Conservation (phyloP, 2,797 vertebrate species). For the Artibeus jamaicensis region DNA sequence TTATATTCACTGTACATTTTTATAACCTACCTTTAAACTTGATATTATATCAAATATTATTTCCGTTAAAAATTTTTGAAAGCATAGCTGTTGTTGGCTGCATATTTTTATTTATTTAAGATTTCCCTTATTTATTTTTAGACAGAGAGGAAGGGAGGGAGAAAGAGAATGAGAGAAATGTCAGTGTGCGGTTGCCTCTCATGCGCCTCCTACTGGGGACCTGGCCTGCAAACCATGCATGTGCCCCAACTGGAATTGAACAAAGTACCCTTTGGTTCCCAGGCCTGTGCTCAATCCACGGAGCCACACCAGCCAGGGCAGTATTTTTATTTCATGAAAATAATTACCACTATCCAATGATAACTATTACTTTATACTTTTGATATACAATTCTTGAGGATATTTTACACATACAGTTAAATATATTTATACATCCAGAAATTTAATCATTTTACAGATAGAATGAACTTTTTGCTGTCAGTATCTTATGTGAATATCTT, state of each 20-base stretch:
- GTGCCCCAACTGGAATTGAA: too few relatives aligned
- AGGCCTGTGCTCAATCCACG: too few relatives aligned
- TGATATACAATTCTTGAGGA: background rate
- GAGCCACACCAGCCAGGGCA: too few relatives aligned
- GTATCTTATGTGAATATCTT: background rate
- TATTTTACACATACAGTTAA: constrained; percentile 11
- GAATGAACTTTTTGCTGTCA: background rate
- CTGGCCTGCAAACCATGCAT: too few relatives aligned
- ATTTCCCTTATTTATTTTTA: too few relatives aligned
- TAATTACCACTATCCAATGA: background rate
- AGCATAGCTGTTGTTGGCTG: background rate
- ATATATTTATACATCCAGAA: background rate
- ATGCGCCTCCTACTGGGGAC: too few relatives aligned
- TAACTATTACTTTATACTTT: constrained; percentile 10
- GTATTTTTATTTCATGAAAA: background rate
- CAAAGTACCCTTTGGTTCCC: too few relatives aligned
- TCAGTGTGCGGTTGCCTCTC: too few relatives aligned
- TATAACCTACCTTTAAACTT: constrained; percentile 1
- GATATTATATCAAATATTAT: background rate
- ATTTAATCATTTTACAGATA: background rate
- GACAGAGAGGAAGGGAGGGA: too few relatives aligned
- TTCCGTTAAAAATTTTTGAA: constrained; percentile 9
- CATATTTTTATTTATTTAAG: too few relatives aligned
- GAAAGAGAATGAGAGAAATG: too few relatives aligned
- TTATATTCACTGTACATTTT: background rate